These are phyloP conservation scores for Emydocephalus ijimae DNA, from an alignment of 2,113 vertebrate genomes.

Conservation along the genomic window DNA sequence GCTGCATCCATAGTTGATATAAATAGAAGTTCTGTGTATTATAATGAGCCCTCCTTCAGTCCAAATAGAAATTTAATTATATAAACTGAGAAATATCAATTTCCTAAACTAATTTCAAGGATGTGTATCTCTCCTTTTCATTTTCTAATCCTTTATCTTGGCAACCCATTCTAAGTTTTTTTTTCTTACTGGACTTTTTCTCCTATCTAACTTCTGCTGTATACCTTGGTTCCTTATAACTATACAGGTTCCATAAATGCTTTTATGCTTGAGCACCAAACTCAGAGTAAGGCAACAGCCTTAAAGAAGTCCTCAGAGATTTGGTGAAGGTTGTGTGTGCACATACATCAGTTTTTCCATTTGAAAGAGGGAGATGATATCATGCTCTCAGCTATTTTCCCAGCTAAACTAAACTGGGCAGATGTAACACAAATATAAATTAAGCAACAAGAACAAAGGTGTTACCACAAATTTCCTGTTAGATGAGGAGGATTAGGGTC, in stretches of 20 bases:
- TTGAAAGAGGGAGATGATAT: background rate
- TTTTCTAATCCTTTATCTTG: background rate
- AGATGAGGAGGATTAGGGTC: background rate
- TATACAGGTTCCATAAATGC: background rate
- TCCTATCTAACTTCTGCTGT: background rate
- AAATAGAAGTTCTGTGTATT: background rate
- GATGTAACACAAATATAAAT: background rate
- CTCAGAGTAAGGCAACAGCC: rapidly evolving
- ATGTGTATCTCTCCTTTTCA: background rate
- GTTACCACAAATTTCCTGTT: background rate
- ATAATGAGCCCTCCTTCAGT: background rate
- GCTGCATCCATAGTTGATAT: background rate
- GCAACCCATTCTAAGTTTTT: background rate
- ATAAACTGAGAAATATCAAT: background rate
- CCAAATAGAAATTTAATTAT: background rate
- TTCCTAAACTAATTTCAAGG: background rate
- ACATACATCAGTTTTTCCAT: background rate
- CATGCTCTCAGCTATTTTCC: background rate
- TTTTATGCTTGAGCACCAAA: background rate
- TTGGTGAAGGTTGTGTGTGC: background rate
- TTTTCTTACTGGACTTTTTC: background rate
- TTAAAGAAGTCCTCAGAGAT: background rate
- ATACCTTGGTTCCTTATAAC: background rate
- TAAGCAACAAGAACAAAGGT: background rate
- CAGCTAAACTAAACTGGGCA: background rate